Percentiles rank a stretch among this genome's conserved stretches.
Conservation (phyloP, 2,113 vertebrate genomes). For the Gasterosteus nipponicus region DNA sequence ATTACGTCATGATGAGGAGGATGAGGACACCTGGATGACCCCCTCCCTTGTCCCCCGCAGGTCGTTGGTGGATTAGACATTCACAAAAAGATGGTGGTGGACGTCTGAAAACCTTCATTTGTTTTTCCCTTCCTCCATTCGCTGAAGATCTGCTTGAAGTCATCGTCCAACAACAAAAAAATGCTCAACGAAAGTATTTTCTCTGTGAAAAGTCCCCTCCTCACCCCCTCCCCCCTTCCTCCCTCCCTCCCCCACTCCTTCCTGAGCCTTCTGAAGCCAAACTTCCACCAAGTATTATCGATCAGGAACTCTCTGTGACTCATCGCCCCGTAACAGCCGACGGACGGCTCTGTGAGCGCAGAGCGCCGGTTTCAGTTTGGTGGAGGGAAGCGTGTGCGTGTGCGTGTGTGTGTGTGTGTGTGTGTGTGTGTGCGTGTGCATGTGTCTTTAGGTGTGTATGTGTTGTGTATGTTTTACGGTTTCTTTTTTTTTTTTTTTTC, state of each 20-base stretch:
- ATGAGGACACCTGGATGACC: no score
- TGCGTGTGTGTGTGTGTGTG: slow-evolving; percentile 2
- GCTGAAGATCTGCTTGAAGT: slow-evolving; percentile 89
- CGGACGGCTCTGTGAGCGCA: slow-evolving; percentile 11
- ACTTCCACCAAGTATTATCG: slow-evolving; percentile 23
- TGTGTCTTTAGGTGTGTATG: not conserved
- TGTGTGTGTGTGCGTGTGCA: not conserved
- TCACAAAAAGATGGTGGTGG: slow-evolving; percentile 99
- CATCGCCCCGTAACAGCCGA: slow-evolving; percentile 22
- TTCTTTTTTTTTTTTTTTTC: not conserved
- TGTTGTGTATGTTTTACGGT: slow-evolving; percentile 30
- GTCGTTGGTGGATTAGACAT: slow-evolving; percentile 96
- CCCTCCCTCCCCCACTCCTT: fast-evolving
- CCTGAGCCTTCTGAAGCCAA: slow-evolving; percentile 34
- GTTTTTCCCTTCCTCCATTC: slow-evolving; percentile 85
- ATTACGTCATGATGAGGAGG: no score
- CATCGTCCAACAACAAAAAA: slow-evolving; percentile 20
- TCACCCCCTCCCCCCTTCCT: fast-evolving
- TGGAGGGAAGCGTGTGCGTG: slow-evolving; percentile 23
- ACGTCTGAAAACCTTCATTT: slow-evolving; percentile 89
- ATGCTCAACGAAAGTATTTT: slow-evolving; percentile 35
- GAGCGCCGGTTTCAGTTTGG: slow-evolving; percentile 30
- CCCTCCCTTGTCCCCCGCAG: slow-evolving; percentile 74
- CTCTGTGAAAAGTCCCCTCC: slow-evolving; percentile 19
- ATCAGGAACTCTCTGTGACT: slow-evolving; percentile 33